Evolutionary conservation across 2,113 vertebrate species (phyloP).

Genomic region (Xenopus tropicalis): UCB_Xtro_10.0 CM004450.2:76347001-76347500

Average conservation of each 20-base stretch:
- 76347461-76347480: too few species aligned
- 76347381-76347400: too few species aligned
- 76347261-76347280: background rate
- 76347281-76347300: background rate
- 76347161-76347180: constrained; percentile 22
- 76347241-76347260: background rate
- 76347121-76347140: constrained; percentile 18
- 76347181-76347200: constrained; percentile 5
- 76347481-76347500: too few species aligned
- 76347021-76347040: constrained; percentile 26
- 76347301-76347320: too few species aligned
- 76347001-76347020: constrained; percentile 39
- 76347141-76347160: constrained; percentile 33
- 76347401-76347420: too few species aligned
- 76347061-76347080: constrained; percentile 39
- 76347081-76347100: constrained; percentile 43
- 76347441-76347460: too few species aligned
- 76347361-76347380: too few species aligned
- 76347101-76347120: constrained; percentile 43
- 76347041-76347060: constrained; percentile 45
- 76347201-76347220: background rate
- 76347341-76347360: too few species aligned
- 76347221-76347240: background rate
- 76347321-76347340: too few species aligned
- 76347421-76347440: too few species aligned